These are phyloP conservation scores for Pogoniulus pusillus DNA, from an alignment of 2,797 vertebrate species.

Conservation along the genomic window DNA sequence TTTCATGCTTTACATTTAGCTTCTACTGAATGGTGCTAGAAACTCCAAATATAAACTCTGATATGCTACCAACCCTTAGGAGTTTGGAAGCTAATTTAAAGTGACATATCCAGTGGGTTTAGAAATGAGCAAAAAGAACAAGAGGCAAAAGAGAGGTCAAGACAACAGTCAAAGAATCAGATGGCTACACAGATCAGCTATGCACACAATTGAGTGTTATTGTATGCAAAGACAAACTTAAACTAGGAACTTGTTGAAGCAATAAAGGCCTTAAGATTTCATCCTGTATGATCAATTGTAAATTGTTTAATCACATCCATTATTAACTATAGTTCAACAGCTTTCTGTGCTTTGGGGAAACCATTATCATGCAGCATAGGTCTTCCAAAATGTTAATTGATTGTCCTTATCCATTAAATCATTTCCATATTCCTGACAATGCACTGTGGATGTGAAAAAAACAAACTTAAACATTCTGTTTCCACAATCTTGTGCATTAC, in stretches of 20 bases:
- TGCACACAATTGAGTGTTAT: neutral
- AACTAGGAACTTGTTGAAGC: neutral
- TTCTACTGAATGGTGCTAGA: neutral
- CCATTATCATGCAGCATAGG: neutral
- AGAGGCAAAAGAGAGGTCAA: neutral
- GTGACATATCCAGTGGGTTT: neutral
- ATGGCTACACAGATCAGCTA: neutral
- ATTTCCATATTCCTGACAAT: neutral
- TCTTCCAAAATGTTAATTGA: neutral
- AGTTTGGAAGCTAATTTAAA: neutral
- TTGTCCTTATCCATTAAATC: neutral
- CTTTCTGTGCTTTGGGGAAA: neutral
- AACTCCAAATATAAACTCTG: neutral
- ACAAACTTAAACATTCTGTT: neutral
- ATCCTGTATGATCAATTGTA: neutral
- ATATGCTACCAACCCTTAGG: neutral
- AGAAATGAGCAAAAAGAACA: neutral
- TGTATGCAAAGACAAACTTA: neutral
- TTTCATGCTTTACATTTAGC: neutral
- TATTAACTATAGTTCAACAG: neutral
- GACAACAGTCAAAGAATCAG: neutral
- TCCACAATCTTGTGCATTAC: neutral
- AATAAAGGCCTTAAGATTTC: neutral
- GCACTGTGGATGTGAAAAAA: neutral
- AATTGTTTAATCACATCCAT: neutral